These are phyloP conservation scores for Aphelenchoides besseyi DNA, from an alignment of 1,140 invertebrate species.

Conservation along the genomic window DNA sequence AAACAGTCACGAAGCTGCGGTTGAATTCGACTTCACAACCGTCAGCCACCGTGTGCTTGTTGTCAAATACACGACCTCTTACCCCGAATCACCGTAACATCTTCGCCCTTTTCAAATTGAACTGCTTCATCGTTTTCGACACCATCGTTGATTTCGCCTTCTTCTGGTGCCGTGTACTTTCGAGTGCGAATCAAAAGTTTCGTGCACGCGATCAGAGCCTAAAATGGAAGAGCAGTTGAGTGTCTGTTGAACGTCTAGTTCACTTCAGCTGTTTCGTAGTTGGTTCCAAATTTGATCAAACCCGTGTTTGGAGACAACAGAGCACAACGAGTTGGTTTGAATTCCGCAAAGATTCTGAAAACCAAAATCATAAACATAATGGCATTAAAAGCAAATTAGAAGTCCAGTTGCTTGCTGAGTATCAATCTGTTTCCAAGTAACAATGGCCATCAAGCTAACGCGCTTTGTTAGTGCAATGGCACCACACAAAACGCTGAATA, in stretches of 20 bases:
- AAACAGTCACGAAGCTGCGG: too few relatives aligned
- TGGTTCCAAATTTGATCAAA: constrained; percentile 1
- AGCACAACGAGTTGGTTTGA: constrained; percentile 12
- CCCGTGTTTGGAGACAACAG: not conserved
- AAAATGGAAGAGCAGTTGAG: not conserved
- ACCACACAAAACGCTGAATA: too few relatives aligned
- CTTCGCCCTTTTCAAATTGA: constrained; percentile 14
- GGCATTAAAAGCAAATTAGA: not conserved
- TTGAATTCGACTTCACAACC: too few relatives aligned
- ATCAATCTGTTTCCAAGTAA: too few relatives aligned
- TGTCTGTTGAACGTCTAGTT: not conserved
- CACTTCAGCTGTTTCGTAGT: constrained; percentile 10
- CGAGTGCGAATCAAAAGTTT: constrained; percentile 26
- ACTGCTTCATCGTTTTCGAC: constrained; percentile 27
- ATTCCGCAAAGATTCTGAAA: constrained; percentile 20
- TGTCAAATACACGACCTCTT: too few relatives aligned
- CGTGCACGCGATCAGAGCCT: not conserved
- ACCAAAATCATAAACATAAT: not conserved
- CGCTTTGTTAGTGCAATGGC: too few relatives aligned
- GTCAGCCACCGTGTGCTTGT: too few relatives aligned
- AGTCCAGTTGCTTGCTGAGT: too few relatives aligned
- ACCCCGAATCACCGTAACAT: too few relatives aligned
- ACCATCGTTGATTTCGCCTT: constrained; percentile 29
- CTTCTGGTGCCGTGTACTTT: constrained; percentile 23
- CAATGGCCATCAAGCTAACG: too few relatives aligned